Evolutionary conservation across 2,113 vertebrate genomes (phyloP).

Genomic region (Xiphophorus maculatus): DNA sequence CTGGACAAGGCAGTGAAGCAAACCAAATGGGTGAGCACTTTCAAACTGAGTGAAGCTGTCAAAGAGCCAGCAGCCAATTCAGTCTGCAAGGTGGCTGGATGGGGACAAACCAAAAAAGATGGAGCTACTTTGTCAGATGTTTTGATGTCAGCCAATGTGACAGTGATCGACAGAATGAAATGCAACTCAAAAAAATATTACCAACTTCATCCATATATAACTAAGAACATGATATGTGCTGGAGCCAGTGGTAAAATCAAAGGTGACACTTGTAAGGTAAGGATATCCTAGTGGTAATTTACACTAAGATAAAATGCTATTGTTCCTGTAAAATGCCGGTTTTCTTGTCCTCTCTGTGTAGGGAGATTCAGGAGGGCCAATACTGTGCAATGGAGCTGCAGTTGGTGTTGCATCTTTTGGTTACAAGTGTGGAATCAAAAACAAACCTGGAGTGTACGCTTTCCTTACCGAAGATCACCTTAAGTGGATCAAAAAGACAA

Average conservation of each 20-base stretch:
- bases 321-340: background rate
- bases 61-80: conserved; percentile 1
- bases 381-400: conserved; percentile 54
- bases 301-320: background rate
- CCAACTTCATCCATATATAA: conserved; percentile 46
- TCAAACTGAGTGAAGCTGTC: background rate
- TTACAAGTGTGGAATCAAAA: background rate
- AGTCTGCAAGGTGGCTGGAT: conserved; percentile 72
- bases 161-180: conserved; percentile 56
- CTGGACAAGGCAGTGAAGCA: conserved; percentile 42
- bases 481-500: conserved; percentile 62
- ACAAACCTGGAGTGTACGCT: conserved; percentile 68
- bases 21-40: conserved; percentile 43
- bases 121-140: conserved; percentile 39
- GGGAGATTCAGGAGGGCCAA: conserved; percentile 78
- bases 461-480: conserved; percentile 59
- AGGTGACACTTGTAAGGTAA: conserved; percentile 58
- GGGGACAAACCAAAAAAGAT: conserved; percentile 36
- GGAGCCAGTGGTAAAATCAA: conserved; percentile 24
- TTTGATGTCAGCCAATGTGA: conserved; percentile 65
- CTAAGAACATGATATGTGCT: conserved; percentile 69
- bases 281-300: background rate
- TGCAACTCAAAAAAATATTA: conserved; percentile 70
- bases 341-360: conserved; percentile 17
- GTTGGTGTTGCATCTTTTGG: conserved; percentile 73